Base-by-base conservation (phyloP, 2,113 vertebrate species). In the Scomber japonicus region DNA sequence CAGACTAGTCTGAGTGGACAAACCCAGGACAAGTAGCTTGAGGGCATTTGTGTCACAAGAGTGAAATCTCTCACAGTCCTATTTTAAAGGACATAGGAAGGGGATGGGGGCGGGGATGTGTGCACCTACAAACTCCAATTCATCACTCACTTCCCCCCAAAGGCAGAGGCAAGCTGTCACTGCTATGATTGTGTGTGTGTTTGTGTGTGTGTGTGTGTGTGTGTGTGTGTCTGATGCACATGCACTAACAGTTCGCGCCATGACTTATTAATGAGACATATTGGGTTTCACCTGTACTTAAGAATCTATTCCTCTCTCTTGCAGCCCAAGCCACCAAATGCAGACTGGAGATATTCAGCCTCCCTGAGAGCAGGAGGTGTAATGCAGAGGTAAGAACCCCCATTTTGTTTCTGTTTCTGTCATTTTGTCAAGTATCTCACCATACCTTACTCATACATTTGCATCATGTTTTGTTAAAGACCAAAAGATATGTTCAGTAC, bases 271-370 rank as follows among this genome's bases (percentile, higher is more conserved):
- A 93, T 93, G 77, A 84, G 76, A 85, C 57, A 45, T 87, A 84
- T 93, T 89, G 83, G 64, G 53, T 92, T 90, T 89, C 51, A 21
- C 70, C 55, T 87, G 88, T 89, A 85, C 80, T 87, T 91, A 91
- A 93, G 68, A 82, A 92, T 88, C 90, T 92, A 90, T 82, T 72
- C 90, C 91, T 94, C 93, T 89, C 92, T 96, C 93, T 96, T 94
- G 51, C 95, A 99, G 98, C 97, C 97, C 48, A 97, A 97, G 91
- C 95, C 88, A 46, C 97, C 97, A 68, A 95, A 95, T 88, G 90
- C 96, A 86, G 98, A 99, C 90, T 99, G 98, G 98, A 96, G 97
- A 93, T 99, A 99, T 87, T 99, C 98, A 68, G 97, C 98, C 31
- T 99, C 97, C 79, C 95, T 99, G 81, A 96, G 97, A 96, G 97